Evolutionary conservation across 2,113 vertebrate species (phyloP).

Genomic region (Urocynchramus pylzowi): DNA sequence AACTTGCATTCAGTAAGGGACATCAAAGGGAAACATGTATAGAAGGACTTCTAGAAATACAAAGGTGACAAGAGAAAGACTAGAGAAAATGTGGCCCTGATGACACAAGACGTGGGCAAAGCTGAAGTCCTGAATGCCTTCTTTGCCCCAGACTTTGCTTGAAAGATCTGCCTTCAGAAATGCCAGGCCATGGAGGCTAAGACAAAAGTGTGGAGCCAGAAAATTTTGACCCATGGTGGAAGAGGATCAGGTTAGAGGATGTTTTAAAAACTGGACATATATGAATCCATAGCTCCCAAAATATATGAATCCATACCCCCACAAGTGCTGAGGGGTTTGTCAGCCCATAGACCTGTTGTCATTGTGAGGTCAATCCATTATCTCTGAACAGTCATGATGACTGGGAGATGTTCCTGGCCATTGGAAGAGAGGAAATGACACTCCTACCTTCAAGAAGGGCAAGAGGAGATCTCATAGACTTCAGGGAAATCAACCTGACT

Average conservation of each 20-base stretch:
- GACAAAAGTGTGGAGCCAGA: neutral
- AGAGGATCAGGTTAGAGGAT: neutral
- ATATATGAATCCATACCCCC: accelerated
- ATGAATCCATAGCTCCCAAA: neutral
- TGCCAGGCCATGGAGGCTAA: neutral
- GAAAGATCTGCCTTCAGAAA: neutral
- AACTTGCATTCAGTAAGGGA: neutral
- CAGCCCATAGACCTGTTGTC: neutral
- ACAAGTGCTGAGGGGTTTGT: neutral
- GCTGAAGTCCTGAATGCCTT: neutral
- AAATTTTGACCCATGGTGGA: neutral
- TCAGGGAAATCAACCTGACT: neutral
- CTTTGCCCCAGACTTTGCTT: neutral
- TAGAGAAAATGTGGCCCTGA: neutral
- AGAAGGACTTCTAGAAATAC: neutral
- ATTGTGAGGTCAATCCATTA: neutral
- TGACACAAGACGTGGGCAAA: neutral
- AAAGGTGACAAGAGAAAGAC: neutral
- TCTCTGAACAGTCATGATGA: neutral
- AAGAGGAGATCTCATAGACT: neutral
- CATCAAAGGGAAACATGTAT: neutral
- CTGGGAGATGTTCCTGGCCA: neutral
- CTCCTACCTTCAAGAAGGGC: neutral
- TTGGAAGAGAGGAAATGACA: neutral
- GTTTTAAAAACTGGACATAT: neutral